phyloP scores from a whole-genome alignment of 2,113 vertebrate genomes.

The Pleuronectes platessa region DNA sequence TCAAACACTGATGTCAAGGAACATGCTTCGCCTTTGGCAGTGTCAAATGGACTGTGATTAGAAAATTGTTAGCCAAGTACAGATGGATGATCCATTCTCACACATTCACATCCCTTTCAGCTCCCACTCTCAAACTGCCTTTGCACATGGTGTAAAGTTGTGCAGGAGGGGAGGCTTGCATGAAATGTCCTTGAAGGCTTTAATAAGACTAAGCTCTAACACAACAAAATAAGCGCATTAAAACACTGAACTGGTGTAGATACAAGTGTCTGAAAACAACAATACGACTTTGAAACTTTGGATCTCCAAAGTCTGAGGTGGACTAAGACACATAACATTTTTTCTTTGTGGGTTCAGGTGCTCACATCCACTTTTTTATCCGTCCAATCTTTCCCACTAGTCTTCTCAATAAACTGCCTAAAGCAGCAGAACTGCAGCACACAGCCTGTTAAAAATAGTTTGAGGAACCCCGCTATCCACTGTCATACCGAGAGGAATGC shows the following conservation, averaged over 20 bases:
- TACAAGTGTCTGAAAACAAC: conserved; percentile 14
- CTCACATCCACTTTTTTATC: conserved; percentile 19
- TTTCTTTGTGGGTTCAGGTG: conserved; percentile 18
- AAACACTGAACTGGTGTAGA: conserved; percentile 16
- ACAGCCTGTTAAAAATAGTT: conserved; percentile 24
- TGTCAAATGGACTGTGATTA: conserved; percentile 51
- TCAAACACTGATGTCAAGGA: conserved; percentile 53
- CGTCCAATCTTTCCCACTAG: conserved; percentile 17
- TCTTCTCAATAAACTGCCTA: conserved; percentile 25
- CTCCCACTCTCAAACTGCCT: conserved; percentile 23
- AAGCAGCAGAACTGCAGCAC: conserved; percentile 36
- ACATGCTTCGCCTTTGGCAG: conserved; percentile 56
- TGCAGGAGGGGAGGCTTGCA: conserved; percentile 15
- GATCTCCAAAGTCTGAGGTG: neutral
- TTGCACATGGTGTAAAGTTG: conserved; percentile 28
- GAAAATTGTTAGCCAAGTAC: conserved; percentile 60
- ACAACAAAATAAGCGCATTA: conserved; percentile 25
- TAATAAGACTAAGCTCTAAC: conserved; percentile 15
- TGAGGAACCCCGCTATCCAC: conserved; percentile 14
- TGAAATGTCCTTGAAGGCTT: conserved; percentile 1
- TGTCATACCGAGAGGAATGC: conserved; percentile 26
- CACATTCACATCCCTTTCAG: conserved; percentile 23
- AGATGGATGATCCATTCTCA: conserved; percentile 57
- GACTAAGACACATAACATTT: conserved; percentile 4
- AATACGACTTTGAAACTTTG: conserved; percentile 24